Evolutionary conservation across 2,888 invertebrate species (phyloP).

Genomic region (Troides aeacus): DNA sequence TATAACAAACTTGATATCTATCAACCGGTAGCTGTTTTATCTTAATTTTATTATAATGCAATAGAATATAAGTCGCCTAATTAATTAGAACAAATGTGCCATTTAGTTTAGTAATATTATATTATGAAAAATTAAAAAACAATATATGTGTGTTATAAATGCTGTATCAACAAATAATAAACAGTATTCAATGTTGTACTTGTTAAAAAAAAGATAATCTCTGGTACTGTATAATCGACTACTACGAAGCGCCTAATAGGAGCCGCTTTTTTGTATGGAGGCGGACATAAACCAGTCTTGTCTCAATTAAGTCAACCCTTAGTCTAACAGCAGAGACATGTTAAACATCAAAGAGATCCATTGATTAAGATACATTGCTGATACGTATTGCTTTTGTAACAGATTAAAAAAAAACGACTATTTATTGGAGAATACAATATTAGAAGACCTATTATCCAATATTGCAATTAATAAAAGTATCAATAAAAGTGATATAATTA

Average conservation of each 20-base stretch:
- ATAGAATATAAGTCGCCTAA: too few species aligned
- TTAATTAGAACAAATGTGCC: too few species aligned
- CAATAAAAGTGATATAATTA: not conserved
- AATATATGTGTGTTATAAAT: not conserved
- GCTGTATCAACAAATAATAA: too few species aligned
- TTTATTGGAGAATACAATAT: not conserved
- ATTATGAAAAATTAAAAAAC: not conserved
- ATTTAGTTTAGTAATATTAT: too few species aligned
- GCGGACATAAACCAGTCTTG: constrained; percentile 37
- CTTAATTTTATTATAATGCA: too few species aligned
- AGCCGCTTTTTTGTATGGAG: constrained; percentile 44
- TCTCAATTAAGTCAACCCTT: constrained; percentile 46
- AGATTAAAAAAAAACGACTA: not conserved
- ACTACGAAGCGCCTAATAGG: constrained; percentile 44
- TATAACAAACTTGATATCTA: too few species aligned
- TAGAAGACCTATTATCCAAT: not conserved
- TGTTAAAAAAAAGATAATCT: constrained; percentile 20
- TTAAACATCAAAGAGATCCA: constrained; percentile 16
- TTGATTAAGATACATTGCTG: constrained; percentile 12
- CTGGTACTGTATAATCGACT: constrained; percentile 35
- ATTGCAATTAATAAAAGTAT: not conserved
- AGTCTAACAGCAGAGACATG: constrained; percentile 28
- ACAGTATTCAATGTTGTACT: not conserved
- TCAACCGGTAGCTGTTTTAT: too few species aligned
- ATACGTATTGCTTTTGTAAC: not conserved